Percentiles rank a stretch among this genome's conserved stretches.
phyloP scores from a whole-genome alignment of 1,140 invertebrate genomes.

The Meteorus sp. region DNA sequence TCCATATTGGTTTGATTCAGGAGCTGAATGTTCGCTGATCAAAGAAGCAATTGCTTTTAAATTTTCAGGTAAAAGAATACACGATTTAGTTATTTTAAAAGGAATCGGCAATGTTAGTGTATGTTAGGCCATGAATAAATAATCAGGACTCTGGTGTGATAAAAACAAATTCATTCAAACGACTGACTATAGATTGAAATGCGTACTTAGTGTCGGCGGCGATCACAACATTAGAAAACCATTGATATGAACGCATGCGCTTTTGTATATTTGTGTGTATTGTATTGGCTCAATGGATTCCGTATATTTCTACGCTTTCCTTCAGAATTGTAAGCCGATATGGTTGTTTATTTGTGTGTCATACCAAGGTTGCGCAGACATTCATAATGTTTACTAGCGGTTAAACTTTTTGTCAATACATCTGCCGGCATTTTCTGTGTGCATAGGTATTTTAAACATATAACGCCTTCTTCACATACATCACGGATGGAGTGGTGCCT shows the following conservation, averaged over 20 bases:
- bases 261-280: too few species aligned
- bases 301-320: background rate
- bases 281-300: too few species aligned
- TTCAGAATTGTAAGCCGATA: background rate
- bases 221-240: too few species aligned
- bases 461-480: constrained; percentile 1
- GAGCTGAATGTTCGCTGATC: constrained; percentile 26
- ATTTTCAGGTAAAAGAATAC: constrained; percentile 17
- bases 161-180: too few species aligned
- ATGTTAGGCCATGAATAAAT: too few species aligned
- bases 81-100: constrained; percentile 7
- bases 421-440: constrained; percentile 27
- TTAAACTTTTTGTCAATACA: constrained; percentile 25
- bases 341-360: too few species aligned
- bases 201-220: too few species aligned
- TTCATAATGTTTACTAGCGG: constrained; percentile 1
- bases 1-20: constrained; percentile 26
- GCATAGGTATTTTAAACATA: constrained; percentile 17
- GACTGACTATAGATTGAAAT: too few species aligned
- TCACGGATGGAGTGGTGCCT: constrained; percentile 37
- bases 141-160: too few species aligned
- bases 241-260: too few species aligned
- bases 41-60: constrained; percentile 13
- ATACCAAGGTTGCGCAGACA: too few species aligned
- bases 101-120: constrained; percentile 9